These are phyloP conservation scores for Heliocidaris tuberculata DNA, from an alignment of 35 echinoderm and acorn worm species.

Conservation along the genomic window DNA sequence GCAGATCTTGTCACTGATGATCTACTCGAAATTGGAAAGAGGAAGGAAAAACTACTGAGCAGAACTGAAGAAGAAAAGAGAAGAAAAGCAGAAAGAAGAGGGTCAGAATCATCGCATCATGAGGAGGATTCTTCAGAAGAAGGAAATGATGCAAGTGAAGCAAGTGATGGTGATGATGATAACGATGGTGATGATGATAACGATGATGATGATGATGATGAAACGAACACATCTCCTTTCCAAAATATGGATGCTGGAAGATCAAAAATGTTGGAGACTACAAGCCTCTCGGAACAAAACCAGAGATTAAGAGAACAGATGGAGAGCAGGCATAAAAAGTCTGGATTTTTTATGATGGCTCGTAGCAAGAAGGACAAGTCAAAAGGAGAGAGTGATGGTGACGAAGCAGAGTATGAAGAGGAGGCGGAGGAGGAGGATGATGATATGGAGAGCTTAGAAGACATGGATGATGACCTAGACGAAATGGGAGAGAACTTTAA, in stretches of 20 bases:
- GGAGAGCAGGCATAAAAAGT: slow-evolving; percentile 21
- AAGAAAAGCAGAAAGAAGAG: not conserved
- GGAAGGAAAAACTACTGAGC: not conserved
- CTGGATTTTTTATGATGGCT: not conserved
- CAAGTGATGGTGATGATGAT: not conserved
- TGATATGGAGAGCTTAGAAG: slow-evolving; percentile 9
- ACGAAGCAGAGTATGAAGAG: not conserved
- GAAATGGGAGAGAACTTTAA: slow-evolving; percentile 33
- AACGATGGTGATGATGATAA: not conserved
- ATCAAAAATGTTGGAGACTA: not conserved
- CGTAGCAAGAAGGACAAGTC: not conserved
- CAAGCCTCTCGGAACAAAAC: slow-evolving; percentile 1
- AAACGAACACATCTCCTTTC: not conserved
- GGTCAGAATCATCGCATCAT: not conserved
- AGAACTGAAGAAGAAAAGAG: not conserved
- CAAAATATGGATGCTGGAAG: not conserved
- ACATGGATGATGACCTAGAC: slow-evolving; percentile 28
- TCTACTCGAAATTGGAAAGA: slow-evolving; percentile 4
- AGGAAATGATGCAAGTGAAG: not conserved
- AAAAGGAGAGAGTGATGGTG: slow-evolving; percentile 14
- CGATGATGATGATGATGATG: not conserved
- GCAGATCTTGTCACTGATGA: slow-evolving; percentile 45
- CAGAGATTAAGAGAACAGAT: slow-evolving; percentile 10
- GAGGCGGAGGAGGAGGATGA: slow-evolving; percentile 35
- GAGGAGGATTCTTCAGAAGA: slow-evolving; percentile 12